Base-by-base conservation (phyloP, 2,113 vertebrate species). In the Alexandromys fortis region DNA sequence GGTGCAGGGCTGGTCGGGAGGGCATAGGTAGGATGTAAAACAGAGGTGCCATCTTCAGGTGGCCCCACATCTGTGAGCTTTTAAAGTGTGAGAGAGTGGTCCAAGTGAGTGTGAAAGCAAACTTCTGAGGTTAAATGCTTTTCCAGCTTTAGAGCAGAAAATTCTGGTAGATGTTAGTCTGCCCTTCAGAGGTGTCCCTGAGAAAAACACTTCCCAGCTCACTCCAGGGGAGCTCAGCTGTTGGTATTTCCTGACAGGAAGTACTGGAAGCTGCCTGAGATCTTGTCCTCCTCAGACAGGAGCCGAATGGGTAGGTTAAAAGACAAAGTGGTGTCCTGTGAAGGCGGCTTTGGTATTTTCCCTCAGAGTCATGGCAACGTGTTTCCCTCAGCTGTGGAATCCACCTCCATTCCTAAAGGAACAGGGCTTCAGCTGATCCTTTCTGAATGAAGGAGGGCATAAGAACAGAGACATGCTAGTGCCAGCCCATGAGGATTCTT, bases 201-300 rank as follows among this genome's bases (percentile, higher is more conserved):
- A 21, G 86, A 90, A 81, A 90, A 16, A 63, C 30, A 78, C 68
- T 89, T 47, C 35, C n/a, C 2, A 21, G 17, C 38, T 30, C 35
- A 85, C n/a, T 33, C 38, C n/a, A 0, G 35, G 24, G 1, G 14
- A 55, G 52, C 52, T 55, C 52, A 16, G 14, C 52, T 16, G 7
- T 42, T 83, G n/a, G n/a, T 1, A 42, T 42, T 63, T 26, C 35
- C n/a, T 83, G 22, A 61, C 55, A 82, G n/a, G 55, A 61, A 83
- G n/a, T 17, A 2, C 7, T 21, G 13, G 55, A 2, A 22, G 22
- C 3, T 52, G 3, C 13, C 13, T 14, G 49, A 52, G 49, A 52
- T 52, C 49, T 52, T 14, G 49, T 3, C 49, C 49, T 52, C 49
- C 52, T n/a, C 19, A 7, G 52, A 7, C 21, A 58, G 33, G 19